Evolutionary conservation across 2,797 vertebrate species (phyloP), one percentile per base, ranked within the genome.

Genomic region (Chaetophractus vellerosus): DNA sequence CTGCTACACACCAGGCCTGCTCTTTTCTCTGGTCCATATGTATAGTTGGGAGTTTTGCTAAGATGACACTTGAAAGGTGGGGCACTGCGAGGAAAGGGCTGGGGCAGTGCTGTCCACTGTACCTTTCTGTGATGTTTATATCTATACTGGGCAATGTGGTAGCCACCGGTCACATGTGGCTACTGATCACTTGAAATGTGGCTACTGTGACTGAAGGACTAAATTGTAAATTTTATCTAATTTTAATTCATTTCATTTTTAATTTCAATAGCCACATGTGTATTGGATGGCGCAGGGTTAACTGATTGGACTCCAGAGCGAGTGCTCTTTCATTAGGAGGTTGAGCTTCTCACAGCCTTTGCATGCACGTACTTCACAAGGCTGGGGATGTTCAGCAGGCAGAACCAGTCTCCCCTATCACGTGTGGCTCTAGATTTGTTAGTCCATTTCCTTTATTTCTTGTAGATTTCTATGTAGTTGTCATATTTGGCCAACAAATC

Each of bases 401-500:
- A 45, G 45, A 45, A n/a, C 2, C 76, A 59, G 12, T 33, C 6
- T 81, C 31, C 31, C 26, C 4, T 15, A 38, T 38, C 45, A 21
- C 55, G 86, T 31, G 33, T 78, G 24, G 36, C 79, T 87, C 63
- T 72, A 28, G 28, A 9, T 52, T 95, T 86, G 45, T 45, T 72
- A 69, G 14, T 84, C 76, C 72, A 68, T 81, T 94, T 66, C 4
- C 4, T 83, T 84, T 68, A 82, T 15, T 94, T 85, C 23, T 78
- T 90, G 14, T 93, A 66, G 0, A 75, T 64, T 38, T 41, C 48
- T 59, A n/a, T n/a, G n/a, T n/a, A 23, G 55, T 75, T 94, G 69
- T 36, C 7, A 12, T 82, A 88, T 88, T 88, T 91, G 66, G 61
- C 88, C 48, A 89, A 90, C 76, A 84, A 84, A 55, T 88, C 26